These are phyloP conservation scores for Helicolenus hilgendorfi DNA, from an alignment of 2,797 vertebrate species.

Conservation along the genomic window DNA sequence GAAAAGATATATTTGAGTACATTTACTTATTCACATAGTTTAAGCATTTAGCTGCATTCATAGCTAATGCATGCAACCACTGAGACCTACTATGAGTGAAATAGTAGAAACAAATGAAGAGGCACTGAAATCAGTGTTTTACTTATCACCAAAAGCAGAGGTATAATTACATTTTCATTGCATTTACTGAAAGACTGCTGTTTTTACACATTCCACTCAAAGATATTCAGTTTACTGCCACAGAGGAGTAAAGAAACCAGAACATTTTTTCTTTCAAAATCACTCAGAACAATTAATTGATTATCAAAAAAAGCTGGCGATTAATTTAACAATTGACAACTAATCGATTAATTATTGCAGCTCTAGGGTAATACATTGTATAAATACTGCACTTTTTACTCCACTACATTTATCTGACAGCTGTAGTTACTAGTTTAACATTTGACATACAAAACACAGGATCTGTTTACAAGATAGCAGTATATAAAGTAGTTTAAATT, in stretches of 20 bases:
- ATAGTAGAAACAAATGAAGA: background rate
- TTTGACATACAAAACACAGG: background rate
- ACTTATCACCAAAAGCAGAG: background rate
- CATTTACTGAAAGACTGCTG: background rate
- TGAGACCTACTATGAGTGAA: background rate
- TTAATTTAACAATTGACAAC: too few species aligned
- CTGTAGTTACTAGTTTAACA: background rate
- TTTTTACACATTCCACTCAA: too few species aligned
- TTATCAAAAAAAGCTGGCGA: too few species aligned
- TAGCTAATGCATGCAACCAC: background rate
- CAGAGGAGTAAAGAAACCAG: too few species aligned
- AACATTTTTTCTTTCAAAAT: too few species aligned
- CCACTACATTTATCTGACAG: background rate
- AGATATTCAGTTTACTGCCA: too few species aligned
- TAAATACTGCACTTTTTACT: background rate
- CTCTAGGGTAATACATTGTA: background rate
- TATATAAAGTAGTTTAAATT: background rate
- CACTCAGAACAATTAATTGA: too few species aligned
- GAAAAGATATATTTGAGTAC: background rate
- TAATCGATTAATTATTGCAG: too few species aligned
- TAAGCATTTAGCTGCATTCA: background rate
- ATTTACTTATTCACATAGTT: background rate
- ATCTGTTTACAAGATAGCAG: background rate
- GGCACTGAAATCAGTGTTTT: background rate
- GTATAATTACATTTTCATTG: background rate